Conservation (phyloP, 2,113 vertebrate genomes). For the Pelecanus crispus region DNA sequence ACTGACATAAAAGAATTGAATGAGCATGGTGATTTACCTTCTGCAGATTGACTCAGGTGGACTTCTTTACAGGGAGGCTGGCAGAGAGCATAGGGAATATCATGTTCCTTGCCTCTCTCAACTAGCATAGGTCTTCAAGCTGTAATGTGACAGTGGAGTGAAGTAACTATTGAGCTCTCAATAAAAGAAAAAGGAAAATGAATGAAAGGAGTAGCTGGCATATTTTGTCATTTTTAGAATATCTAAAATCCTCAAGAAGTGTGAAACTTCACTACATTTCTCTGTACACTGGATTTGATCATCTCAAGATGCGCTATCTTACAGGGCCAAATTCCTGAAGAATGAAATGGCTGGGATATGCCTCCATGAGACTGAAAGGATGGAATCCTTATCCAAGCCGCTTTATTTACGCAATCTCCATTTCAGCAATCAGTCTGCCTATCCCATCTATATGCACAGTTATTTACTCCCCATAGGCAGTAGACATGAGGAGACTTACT, state of each 20-base stretch:
- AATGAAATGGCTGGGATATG: background rate
- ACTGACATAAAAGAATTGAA: background rate
- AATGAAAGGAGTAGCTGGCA: background rate
- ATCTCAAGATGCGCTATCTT: background rate
- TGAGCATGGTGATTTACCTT: background rate
- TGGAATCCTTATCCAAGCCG: background rate
- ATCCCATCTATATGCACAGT: background rate
- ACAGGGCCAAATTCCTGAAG: background rate
- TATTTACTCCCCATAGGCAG: background rate
- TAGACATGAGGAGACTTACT: background rate
- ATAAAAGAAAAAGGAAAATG: background rate
- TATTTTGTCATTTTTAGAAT: background rate
- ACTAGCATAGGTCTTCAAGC: background rate
- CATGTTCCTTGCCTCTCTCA: background rate
- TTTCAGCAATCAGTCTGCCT: background rate
- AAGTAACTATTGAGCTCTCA: background rate
- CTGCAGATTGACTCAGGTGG: background rate
- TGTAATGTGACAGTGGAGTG: background rate
- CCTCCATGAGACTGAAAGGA: background rate
- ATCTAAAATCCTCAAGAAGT: background rate
- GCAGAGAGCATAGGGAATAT: background rate
- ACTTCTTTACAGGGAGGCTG: background rate
- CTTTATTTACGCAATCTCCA: background rate
- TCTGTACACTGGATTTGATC: background rate
- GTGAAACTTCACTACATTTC: background rate